Evolutionary conservation across 53 echinoderm and acorn worm species (phyloP), one percentile per base, ranked within the genome.

Genomic region (Actinopyga echinites): DNA sequence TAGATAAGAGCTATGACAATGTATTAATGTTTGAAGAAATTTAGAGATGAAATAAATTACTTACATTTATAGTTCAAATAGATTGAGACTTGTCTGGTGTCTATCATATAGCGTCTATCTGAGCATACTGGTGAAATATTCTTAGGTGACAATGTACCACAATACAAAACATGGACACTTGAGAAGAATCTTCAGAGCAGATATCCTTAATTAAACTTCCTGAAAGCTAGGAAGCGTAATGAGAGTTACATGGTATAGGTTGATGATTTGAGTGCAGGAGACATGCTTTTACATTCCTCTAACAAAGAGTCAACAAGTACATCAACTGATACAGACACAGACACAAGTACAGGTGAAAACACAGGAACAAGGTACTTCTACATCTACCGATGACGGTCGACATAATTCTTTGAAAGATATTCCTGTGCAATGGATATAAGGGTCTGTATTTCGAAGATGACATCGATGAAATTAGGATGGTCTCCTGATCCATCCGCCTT

Each of bases 131-230:
- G n/a, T n/a, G n/a, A n/a, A n/a, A n/a, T n/a, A n/a, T n/a, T n/a
- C n/a, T n/a, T n/a, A 34, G 35, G 22, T 49, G 4, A 58, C 10
- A 60, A 81, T 81, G 8, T 54, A 71, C 24, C 40, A 71, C 38
- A 71, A 21, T 71, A 71, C 73, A 71, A 71, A 71, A 71, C 73
- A 36, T 71, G 73, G 73, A 71, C 73, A 4, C 44, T 37, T 64
- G 33, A 71, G 67, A 31, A 33, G 21, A 67, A 35, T 30, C 68
- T 67, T 20, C 32, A 67, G 20, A 67, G 36, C 32, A 67, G 28
- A 64, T 64, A 64, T 25, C 64, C 64, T 54, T 19, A 54, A 54
- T 54, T 54, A 54, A 10, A 54, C 55, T 54, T 54, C 55, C 19
- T 54, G 55, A 54, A 60, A 60, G 22, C 60, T 60, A 60, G 8